phyloP scores from a whole-genome alignment of 2,113 vertebrate genomes.

The Stercorarius parasiticus region DNA sequence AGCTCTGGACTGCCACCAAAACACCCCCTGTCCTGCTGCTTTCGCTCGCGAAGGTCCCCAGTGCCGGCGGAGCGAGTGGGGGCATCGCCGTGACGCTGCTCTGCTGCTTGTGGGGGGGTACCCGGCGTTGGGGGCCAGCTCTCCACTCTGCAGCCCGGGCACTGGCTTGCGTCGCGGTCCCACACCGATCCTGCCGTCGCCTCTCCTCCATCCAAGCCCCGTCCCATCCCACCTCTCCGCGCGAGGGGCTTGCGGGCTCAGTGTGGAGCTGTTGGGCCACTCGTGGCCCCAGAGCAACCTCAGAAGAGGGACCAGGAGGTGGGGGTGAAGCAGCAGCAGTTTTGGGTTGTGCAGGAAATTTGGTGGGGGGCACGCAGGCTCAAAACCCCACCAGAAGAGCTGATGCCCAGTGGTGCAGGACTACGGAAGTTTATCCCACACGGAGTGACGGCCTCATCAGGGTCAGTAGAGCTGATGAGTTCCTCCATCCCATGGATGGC shows the following conservation, averaged over 20 bases:
- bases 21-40: background rate
- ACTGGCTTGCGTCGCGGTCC: rapidly evolving
- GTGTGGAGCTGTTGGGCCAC: background rate
- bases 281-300: background rate
- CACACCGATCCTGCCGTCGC: rapidly evolving
- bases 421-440: background rate
- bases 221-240: rapidly evolving
- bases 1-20: rapidly evolving
- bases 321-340: background rate
- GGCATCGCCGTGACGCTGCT: rapidly evolving
- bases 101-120: rapidly evolving
- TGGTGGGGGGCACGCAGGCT: background rate
- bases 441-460: rapidly evolving
- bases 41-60: rapidly evolving
- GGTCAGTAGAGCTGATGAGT: rapidly evolving
- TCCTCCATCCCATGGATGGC: rapidly evolving
- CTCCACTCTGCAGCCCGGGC: background rate
- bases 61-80: rapidly evolving
- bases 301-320: rapidly evolving
- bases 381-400: background rate
- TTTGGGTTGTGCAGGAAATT: background rate
- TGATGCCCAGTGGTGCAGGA: background rate
- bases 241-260: background rate
- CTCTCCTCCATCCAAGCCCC: background rate
- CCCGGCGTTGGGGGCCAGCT: background rate